phyloP scores from a whole-genome alignment of 2,113 vertebrate species.

The Hemiscyllium ocellatum region DNA sequence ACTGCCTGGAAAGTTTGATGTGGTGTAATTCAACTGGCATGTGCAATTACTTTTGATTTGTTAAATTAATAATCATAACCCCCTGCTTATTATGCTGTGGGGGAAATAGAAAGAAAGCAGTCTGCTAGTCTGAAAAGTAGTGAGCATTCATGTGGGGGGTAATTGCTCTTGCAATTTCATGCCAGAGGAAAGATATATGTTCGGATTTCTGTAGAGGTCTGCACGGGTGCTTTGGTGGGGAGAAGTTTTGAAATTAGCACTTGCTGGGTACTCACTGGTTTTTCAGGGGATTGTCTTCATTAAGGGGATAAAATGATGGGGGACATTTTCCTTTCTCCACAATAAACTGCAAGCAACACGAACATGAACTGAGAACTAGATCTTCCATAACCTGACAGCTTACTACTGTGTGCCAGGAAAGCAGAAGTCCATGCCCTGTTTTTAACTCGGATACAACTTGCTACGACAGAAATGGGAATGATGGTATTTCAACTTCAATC shows the following conservation, averaged over 20 bases:
- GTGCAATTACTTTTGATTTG: conserved; percentile 24
- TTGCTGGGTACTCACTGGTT: not conserved
- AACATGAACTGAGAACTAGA: not conserved
- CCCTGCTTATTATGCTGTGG: not conserved
- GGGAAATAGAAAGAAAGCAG: not conserved
- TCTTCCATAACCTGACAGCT: not conserved
- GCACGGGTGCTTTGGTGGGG: not conserved
- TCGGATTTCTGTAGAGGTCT: not conserved
- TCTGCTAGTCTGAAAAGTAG: not conserved
- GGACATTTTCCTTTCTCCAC: not conserved
- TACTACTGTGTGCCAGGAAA: not conserved
- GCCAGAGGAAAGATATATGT: not conserved
- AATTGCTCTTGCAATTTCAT: not conserved
- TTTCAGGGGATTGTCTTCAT: not conserved
- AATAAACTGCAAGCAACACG: not conserved
- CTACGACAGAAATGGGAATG: not conserved
- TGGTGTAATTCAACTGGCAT: conserved; percentile 20
- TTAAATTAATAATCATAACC: conserved; percentile 30
- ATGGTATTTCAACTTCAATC: not conserved
- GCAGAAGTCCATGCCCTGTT: not conserved
- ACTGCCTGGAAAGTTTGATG: conserved; percentile 30
- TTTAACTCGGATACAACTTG: not conserved
- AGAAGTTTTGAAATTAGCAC: not conserved
- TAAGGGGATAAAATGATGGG: not conserved
- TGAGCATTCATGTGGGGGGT: not conserved